These are phyloP conservation scores for Micrastur ruficollis DNA, from an alignment of 2,797 vertebrate genomes.

Conservation along the genomic window DNA sequence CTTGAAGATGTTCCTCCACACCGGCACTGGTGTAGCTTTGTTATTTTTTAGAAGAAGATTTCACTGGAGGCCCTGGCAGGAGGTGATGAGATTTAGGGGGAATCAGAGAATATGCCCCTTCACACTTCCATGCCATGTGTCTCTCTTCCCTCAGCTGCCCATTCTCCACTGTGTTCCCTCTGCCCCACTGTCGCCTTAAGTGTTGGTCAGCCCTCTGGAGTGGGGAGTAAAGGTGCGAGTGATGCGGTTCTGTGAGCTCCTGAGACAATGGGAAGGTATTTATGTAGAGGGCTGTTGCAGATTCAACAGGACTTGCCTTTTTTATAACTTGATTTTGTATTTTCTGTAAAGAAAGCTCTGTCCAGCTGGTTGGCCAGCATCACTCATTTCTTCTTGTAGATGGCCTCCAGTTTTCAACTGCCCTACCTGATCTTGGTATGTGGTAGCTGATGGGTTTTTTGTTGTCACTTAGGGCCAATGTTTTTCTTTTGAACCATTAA, in stretches of 20 bases:
- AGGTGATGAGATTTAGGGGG: background rate
- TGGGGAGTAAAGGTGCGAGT: background rate
- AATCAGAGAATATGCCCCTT: background rate
- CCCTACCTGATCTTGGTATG: background rate
- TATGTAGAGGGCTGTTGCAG: background rate
- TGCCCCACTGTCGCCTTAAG: fast-evolving
- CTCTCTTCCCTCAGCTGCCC: background rate
- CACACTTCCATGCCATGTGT: fast-evolving
- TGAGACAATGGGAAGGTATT: background rate
- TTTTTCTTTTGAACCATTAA: background rate
- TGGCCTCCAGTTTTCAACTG: background rate
- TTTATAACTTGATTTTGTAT: background rate
- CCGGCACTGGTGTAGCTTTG: fast-evolving
- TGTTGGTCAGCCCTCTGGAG: fast-evolving
- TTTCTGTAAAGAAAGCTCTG: background rate
- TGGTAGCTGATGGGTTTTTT: background rate
- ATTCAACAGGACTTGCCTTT: background rate
- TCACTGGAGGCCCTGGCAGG: background rate
- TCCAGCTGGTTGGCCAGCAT: background rate
- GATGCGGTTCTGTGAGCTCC: background rate
- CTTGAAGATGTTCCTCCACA: background rate
- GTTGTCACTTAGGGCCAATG: background rate
- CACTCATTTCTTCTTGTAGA: background rate
- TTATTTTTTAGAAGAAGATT: background rate
- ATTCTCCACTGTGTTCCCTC: fast-evolving